Base-by-base conservation (phyloP, 2,888 invertebrate genomes). In the Oscheius sp. region DNA sequence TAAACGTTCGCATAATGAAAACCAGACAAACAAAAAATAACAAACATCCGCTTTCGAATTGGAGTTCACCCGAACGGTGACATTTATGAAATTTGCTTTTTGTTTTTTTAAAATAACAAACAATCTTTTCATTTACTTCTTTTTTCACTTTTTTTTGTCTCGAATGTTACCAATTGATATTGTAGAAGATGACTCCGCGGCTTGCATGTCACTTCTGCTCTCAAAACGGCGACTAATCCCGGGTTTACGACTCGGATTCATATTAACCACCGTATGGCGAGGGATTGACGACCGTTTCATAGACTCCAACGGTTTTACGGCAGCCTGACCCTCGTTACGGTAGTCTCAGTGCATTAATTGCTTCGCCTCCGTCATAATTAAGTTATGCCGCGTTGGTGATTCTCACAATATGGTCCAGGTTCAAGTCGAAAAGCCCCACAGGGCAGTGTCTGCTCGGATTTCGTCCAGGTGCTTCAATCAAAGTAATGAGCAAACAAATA, bases 401-500 rank as follows among this genome's bases (percentile, higher is more conserved):
- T 59, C 45, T 17, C 8, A 61, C 61, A 61, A 61, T 61, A 47
- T 61, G 61, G 45, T 44, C 54, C 5, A 17, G 50, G 28, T 17
- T 32, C 50, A 30, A 56, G 22, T 14, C n/a, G 57, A 24, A 38
- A 30, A 33, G 36, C 8, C 3, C 26, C 3, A 33, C 36, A 30
- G 41, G 36, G 36, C 54, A 33, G 17, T 54, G 41, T 44, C 44
- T 24, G 45, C 62, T 62, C 62, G 47, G 62, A 62, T 62, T 62
- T 62, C 56, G 45, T 51, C 41, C 49, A 67, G 69, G 71, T 72
- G 69, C 68, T 59, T 61, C 75, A 76, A 76, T 76, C 75, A 76
- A 72, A 73, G 75, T 76, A 73, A 76, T 76, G 73, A 71, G 72
- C 73, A 73, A 76, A 76, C 67, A 75, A 8, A 28, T 28, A 47